phyloP scores from a whole-genome alignment of 2,888 invertebrate genomes.

The Dorcus hopei region DNA sequence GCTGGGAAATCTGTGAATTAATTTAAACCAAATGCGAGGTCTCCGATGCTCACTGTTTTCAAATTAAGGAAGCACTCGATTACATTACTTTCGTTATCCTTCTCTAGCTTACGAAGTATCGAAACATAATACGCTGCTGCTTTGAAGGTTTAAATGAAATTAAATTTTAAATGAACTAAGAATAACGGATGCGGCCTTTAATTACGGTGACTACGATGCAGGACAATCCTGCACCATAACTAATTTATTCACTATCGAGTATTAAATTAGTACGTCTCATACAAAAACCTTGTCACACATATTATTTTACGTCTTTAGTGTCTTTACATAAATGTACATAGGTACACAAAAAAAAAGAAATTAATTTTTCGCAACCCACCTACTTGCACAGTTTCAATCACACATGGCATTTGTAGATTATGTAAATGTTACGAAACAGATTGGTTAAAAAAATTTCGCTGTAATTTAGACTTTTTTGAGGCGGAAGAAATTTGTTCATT shows the following conservation, averaged over 20 bases:
- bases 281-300: slow-evolving; percentile 8
- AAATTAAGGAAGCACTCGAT: slow-evolving; percentile 22
- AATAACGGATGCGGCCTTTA: slow-evolving; percentile 30
- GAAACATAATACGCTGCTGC: slow-evolving; percentile 11
- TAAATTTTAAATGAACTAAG: slow-evolving; percentile 30
- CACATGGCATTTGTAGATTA: no score
- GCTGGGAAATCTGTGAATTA: slow-evolving; percentile 28
- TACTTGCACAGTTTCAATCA: no score
- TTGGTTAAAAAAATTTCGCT: no score
- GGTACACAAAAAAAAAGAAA: no score
- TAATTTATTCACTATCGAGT: slow-evolving; percentile 26
- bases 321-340: no score
- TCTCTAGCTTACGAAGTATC: slow-evolving; percentile 7
- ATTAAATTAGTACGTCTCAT: slow-evolving; percentile 6
- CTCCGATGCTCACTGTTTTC: slow-evolving; percentile 23
- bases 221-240: slow-evolving; percentile 29
- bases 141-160: slow-evolving; percentile 19
- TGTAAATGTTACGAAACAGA: no score
- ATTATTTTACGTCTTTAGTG: not conserved
- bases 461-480: no score
- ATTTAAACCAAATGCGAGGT: slow-evolving; percentile 28
- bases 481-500: no score
- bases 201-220: slow-evolving; percentile 26
- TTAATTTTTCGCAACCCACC: no score
- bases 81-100: slow-evolving; percentile 18